A percentile compares a stretch with the other conserved stretches of the same genome.
Evolutionary conservation across 2,113 vertebrate species (phyloP).

Genomic region (Dinomys branickii): DNA sequence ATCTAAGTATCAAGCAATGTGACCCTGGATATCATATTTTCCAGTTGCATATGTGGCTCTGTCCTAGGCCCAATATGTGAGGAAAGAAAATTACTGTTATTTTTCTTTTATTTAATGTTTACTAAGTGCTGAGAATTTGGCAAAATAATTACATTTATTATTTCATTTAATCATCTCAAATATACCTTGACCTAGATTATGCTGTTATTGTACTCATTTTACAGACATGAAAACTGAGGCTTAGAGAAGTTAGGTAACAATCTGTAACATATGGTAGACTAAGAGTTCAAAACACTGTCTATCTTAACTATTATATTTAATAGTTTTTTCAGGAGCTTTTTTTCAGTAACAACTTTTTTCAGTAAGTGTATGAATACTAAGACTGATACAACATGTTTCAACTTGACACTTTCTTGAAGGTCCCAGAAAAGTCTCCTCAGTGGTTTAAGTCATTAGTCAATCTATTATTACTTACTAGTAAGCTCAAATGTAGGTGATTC

Average conservation of each 20-base stretch:
- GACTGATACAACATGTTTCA: background rate
- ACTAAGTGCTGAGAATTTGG: background rate
- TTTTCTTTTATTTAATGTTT: conserved; percentile 19
- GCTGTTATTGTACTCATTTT: conserved; percentile 28
- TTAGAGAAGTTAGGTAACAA: conserved; percentile 27
- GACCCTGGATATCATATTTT: background rate
- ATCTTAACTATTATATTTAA: background rate
- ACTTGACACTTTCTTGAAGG: background rate
- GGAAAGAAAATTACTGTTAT: background rate
- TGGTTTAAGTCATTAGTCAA: background rate
- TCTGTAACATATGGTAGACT: conserved; percentile 3
- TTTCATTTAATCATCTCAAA: conserved; percentile 27
- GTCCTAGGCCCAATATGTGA: background rate
- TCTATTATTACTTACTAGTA: background rate
- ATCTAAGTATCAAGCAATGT: background rate
- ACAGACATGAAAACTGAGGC: background rate
- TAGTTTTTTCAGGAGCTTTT: too few species aligned
- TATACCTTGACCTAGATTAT: background rate
- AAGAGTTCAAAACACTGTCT: conserved; percentile 17
- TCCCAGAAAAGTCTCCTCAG: background rate
- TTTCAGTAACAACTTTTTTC: too few species aligned
- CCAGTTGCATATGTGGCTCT: background rate
- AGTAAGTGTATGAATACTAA: conserved; percentile 11
- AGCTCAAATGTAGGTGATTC: background rate
- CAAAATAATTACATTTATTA: background rate